Conservation (phyloP, 1,140 invertebrate species). For the Chrysoperla carnea region DNA sequence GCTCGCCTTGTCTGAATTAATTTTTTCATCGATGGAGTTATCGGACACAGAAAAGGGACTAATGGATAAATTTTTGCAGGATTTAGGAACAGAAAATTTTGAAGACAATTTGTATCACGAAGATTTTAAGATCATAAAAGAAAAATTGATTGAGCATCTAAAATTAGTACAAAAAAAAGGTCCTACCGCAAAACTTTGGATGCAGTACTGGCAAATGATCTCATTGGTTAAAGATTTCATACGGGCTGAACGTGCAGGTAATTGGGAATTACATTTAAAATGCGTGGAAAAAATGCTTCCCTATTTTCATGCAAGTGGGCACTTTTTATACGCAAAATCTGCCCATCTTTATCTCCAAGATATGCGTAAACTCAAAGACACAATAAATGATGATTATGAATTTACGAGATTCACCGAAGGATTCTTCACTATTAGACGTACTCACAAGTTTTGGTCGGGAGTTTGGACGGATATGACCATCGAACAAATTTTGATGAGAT, state of each 20-base stretch:
- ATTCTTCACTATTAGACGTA: slow-evolving; percentile 18
- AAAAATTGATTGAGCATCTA: slow-evolving; percentile 7
- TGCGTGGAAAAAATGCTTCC: slow-evolving; percentile 22
- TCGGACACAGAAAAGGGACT: slow-evolving; percentile 1
- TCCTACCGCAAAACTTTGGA: slow-evolving; percentile 14
- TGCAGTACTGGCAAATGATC: slow-evolving; percentile 17
- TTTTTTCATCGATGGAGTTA: slow-evolving; percentile 1
- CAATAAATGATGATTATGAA: slow-evolving; percentile 11
- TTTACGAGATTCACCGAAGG: slow-evolving; percentile 16
- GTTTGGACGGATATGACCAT: slow-evolving; percentile 22
- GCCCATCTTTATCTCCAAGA: slow-evolving; percentile 24
- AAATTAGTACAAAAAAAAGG: slow-evolving; percentile 4
- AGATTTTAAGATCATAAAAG: slow-evolving; percentile 9
- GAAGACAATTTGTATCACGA: slow-evolving; percentile 7
- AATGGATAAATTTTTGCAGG: background rate
- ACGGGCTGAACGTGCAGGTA: slow-evolving; percentile 12
- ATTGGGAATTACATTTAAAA: slow-evolving; percentile 19
- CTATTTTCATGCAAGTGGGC: slow-evolving; percentile 24
- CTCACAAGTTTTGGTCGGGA: slow-evolving; percentile 22
- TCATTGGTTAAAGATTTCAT: slow-evolving; percentile 14
- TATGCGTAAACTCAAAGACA: slow-evolving; percentile 11
- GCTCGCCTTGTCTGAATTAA: slow-evolving; percentile 8
- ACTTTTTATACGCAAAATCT: slow-evolving; percentile 26
- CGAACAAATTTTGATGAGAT: slow-evolving; percentile 20
- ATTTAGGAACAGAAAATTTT: slow-evolving; percentile 1